A percentile compares a stretch with the other conserved stretches of the same genome.
These are phyloP conservation scores for Harpagoxenus sublaevis DNA, from an alignment of 2,888 invertebrate genomes.

Conservation along the genomic window DNA sequence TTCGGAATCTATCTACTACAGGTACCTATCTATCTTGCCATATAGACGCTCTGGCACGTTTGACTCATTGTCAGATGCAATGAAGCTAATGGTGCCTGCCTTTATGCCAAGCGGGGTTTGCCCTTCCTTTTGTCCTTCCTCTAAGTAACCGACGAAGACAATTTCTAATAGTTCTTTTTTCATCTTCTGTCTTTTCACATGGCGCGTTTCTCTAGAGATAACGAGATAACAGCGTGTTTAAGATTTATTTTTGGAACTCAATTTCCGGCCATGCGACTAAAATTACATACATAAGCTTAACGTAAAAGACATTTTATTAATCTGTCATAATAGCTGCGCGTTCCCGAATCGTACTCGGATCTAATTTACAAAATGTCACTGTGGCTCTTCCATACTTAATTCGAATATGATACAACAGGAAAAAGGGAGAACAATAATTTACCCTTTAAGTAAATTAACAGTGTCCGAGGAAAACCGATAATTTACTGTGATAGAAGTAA, in stretches of 20 bases:
- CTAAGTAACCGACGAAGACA: conserved; percentile 49
- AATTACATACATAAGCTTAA: neutral
- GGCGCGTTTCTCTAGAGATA: too few species aligned
- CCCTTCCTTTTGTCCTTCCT: conserved; percentile 47
- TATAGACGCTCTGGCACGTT: conserved; percentile 52
- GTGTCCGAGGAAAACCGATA: neutral
- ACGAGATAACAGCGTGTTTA: conserved; percentile 13
- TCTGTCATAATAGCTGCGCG: neutral
- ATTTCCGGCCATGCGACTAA: neutral
- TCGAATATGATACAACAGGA: too few species aligned
- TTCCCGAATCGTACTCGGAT: neutral
- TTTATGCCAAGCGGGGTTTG: conserved; percentile 46
- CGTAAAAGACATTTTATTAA: neutral
- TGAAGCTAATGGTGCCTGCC: conserved; percentile 60
- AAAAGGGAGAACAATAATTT: neutral
- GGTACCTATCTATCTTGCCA: neutral
- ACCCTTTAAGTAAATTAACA: neutral
- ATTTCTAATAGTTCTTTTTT: conserved; percentile 65
- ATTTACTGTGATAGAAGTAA: neutral
- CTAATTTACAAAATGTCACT: conserved; percentile 27
- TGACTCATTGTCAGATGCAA: conserved; percentile 23
- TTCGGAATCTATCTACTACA: neutral
- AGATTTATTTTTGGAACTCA: conserved; percentile 58
- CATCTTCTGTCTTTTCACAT: conserved; percentile 17
- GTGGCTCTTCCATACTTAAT: neutral